Evolutionary conservation across 2,888 invertebrate genomes (phyloP).

Genomic region (Oxycera nigricornis): DNA sequence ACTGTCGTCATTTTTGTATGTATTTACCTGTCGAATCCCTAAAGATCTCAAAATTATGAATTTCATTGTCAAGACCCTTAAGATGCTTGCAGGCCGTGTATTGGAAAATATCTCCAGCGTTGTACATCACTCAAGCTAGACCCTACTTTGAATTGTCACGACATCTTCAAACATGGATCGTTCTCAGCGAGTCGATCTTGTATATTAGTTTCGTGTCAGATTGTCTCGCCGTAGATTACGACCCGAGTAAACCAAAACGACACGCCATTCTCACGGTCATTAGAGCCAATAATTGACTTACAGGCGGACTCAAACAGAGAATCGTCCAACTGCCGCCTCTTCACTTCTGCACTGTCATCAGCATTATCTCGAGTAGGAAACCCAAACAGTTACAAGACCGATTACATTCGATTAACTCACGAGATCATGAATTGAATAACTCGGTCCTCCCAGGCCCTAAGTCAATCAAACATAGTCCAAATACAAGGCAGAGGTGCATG

Average conservation of each 20-base stretch:
- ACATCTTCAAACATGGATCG: constrained; percentile 35
- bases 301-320: constrained; percentile 19
- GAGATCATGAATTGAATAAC: constrained; percentile 38
- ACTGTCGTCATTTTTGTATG: no score
- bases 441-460: neutral
- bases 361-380: constrained; percentile 25
- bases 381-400: constrained; percentile 39
- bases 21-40: no score
- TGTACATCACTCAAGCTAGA: constrained; percentile 16
- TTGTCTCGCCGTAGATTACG: constrained; percentile 34
- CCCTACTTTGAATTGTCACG: constrained; percentile 37
- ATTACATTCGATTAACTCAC: constrained; percentile 39
- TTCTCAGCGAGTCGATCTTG: constrained; percentile 31
- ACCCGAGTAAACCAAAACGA: constrained; percentile 8
- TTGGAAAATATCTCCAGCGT: constrained; percentile 18
- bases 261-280: constrained; percentile 40
- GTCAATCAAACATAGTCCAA: neutral
- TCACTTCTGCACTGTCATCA: neutral
- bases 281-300: constrained; percentile 39
- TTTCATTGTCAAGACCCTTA: no score
- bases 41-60: no score
- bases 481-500: neutral
- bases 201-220: constrained; percentile 36
- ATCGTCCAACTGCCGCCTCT: constrained; percentile 29
- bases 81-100: neutral